Conservation (phyloP, 2,797 vertebrate genomes). For the Anguilla pacifica region DNA sequence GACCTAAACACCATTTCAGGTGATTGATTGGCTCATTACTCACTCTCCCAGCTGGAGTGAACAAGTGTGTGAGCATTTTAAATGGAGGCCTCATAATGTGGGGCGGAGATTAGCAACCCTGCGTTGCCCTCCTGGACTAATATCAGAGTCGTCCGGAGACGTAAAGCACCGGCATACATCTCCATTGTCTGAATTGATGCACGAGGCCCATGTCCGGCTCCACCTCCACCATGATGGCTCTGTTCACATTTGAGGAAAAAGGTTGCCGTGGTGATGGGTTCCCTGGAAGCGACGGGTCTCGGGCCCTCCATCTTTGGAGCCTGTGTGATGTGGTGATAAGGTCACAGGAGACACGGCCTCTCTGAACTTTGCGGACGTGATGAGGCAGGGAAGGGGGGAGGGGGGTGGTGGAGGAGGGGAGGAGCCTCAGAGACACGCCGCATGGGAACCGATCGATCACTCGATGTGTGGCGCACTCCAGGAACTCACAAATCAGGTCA, state of each 20-base stretch:
- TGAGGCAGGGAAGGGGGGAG: constrained; percentile 38
- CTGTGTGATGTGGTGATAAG: neutral
- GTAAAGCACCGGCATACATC: neutral
- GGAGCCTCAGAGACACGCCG: constrained; percentile 68
- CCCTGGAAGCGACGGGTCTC: neutral
- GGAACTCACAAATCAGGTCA: constrained; percentile 72
- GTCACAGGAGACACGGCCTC: neutral
- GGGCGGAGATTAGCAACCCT: constrained; percentile 1
- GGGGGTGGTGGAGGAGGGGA: constrained; percentile 54
- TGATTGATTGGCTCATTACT: constrained; percentile 11
- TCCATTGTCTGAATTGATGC: constrained; percentile 13
- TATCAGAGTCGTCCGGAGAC: neutral
- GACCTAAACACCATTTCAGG: constrained; percentile 6
- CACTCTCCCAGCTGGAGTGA: constrained; percentile 4
- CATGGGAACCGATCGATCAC: constrained; percentile 68
- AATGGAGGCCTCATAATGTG: neutral
- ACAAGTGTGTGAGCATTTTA: neutral
- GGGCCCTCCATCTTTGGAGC: neutral
- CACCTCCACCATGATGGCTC: neutral
- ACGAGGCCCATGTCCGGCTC: neutral
- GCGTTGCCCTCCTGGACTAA: neutral
- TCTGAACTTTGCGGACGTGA: constrained; percentile 39
- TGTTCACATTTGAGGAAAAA: neutral
- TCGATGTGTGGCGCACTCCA: constrained; percentile 70
- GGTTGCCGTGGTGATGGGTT: neutral